A percentile compares a stretch with the other conserved stretches of the same genome.
phyloP scores from a whole-genome alignment of 2,888 invertebrate species.

The Notodonta dromedarius region DNA sequence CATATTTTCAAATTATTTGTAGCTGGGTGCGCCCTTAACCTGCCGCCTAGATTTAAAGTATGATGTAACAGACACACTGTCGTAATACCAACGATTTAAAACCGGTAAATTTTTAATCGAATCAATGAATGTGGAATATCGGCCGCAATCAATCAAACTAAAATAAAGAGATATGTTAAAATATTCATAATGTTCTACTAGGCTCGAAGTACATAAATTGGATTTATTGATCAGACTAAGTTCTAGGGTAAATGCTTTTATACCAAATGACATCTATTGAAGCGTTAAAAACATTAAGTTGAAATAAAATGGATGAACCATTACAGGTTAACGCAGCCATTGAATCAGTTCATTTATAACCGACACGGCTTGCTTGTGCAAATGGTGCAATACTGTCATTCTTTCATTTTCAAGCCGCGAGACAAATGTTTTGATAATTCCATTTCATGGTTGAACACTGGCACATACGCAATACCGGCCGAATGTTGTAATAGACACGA shows the following conservation, averaged over 20 bases:
- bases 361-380: conserved; percentile 1
- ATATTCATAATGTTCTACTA: too few relatives aligned
- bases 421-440: conserved; percentile 38
- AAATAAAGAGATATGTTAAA: neutral
- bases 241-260: too few relatives aligned
- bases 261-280: neutral
- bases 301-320: conserved; percentile 1
- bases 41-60: neutral
- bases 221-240: too few relatives aligned
- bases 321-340: neutral
- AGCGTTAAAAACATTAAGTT: neutral
- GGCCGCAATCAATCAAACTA: neutral
- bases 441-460: conserved; percentile 47
- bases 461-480: conserved; percentile 40
- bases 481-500: conserved; percentile 37
- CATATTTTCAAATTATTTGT: neutral
- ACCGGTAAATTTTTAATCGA: neutral
- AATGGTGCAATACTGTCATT: conserved; percentile 26
- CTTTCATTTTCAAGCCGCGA: conserved; percentile 20
- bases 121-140: neutral
- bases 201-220: too few relatives aligned
- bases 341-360: neutral
- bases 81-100: neutral
- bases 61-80: neutral
- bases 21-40: conserved; percentile 5